These are phyloP conservation scores for Hapalemur alaotrensis DNA, from an alignment of 2,797 vertebrate genomes.

Conservation along the genomic window DNA sequence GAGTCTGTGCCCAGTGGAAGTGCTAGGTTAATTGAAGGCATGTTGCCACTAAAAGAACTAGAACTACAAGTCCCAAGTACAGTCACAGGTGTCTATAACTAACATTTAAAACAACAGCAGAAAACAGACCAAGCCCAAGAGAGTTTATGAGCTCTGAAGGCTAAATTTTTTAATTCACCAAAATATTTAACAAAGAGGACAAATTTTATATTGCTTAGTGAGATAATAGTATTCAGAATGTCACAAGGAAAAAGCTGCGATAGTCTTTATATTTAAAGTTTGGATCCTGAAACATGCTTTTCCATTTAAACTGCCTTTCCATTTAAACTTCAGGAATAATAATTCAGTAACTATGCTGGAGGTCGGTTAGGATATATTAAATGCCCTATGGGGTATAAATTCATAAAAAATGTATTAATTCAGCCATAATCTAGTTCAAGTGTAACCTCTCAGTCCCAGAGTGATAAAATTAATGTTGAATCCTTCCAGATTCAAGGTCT, in stretches of 20 bases:
- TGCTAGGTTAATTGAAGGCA: neutral
- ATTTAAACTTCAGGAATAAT: neutral
- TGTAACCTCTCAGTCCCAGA: conserved; percentile 61
- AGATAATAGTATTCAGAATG: conserved; percentile 5
- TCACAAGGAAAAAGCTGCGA: neutral
- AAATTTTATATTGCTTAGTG: neutral
- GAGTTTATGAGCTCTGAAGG: conserved; percentile 4
- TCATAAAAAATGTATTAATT: conserved; percentile 57
- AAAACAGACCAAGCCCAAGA: neutral
- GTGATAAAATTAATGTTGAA: conserved; percentile 70
- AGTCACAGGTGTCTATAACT: neutral
- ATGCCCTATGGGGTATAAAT: neutral
- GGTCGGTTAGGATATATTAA: neutral
- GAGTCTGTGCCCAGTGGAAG: neutral
- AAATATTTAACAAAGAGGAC: neutral
- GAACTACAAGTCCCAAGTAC: neutral
- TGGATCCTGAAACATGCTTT: neutral
- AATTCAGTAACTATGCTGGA: neutral
- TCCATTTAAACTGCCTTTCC: neutral
- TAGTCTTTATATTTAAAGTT: neutral
- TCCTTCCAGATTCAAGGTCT: conserved; percentile 71
- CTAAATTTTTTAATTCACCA: conserved; percentile 22
- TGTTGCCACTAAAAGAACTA: neutral
- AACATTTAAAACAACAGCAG: neutral
- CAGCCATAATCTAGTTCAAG: conserved; percentile 72